These are phyloP conservation scores for Dermochelys coriacea DNA, from an alignment of 2,797 vertebrate species.

Conservation along the genomic window DNA sequence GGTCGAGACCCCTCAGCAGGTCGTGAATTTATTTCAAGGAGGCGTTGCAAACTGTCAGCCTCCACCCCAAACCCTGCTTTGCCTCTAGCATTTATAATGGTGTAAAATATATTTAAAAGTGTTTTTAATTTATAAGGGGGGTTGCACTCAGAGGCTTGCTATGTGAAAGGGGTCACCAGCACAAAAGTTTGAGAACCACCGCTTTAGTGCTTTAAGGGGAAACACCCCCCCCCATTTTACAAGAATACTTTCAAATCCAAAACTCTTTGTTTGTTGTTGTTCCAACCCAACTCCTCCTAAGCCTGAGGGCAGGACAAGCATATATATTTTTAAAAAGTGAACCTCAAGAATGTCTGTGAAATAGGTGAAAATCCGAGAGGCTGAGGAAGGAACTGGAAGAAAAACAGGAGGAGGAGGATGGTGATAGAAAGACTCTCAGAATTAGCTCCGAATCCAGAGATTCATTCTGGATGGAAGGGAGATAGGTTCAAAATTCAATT, in stretches of 20 bases:
- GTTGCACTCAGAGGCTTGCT: no score
- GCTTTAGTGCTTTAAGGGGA: background rate
- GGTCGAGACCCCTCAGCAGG: no score
- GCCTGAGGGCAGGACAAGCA: background rate
- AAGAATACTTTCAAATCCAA: background rate
- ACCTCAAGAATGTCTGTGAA: background rate
- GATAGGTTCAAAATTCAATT: constrained; percentile 60
- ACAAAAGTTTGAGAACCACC: no score
- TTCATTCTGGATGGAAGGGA: constrained; percentile 23
- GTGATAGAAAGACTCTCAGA: constrained; percentile 21
- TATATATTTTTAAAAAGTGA: background rate
- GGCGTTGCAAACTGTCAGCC: no score
- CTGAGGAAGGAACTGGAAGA: background rate
- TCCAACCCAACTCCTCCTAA: background rate
- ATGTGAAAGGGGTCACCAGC: no score
- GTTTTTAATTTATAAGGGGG: no score
- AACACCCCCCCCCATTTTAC: background rate
- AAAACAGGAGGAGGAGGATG: background rate
- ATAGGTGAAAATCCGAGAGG: background rate
- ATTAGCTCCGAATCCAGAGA: background rate
- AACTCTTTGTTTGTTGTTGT: background rate
- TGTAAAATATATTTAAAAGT: no score
- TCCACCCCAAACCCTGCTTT: no score
- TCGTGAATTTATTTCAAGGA: no score
- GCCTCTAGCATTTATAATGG: no score